Base-by-base conservation (phyloP, 2,113 vertebrate genomes). In the Emydura subglobosa region DNA sequence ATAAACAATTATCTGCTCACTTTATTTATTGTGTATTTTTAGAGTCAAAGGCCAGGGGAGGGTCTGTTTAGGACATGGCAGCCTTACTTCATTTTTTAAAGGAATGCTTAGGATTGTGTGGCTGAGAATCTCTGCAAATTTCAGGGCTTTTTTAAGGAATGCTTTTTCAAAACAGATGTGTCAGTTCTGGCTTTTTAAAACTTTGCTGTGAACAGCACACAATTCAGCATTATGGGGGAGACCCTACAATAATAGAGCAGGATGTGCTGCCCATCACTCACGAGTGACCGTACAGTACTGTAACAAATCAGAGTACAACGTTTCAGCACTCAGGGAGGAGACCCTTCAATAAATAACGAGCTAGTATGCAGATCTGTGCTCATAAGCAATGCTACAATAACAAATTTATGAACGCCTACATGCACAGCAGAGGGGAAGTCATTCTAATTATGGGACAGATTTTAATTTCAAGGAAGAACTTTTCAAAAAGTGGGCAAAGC, bases 1-100 rank as follows among this genome's bases (percentile, higher is more conserved):
- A 98, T 97, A 98, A 98, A 98, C 94, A 85, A 87, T 97, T 97
- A 96, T 94, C 95, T 96, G 97, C 97, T 97, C 97, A 98, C 96
- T 74, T 83, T 91, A 97, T 55, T 68, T 29, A 7, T 29, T 10
- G 84, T 94, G 93, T 78, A 55, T 94, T 88, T 95, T 95, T 94
- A 90, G 5, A 4, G 49, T 17, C 7, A 9, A 53, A 39, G 53
- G 29, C 72, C 29, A 51, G n/a, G 34, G 31, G 34, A 39, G 72
- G 24, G 25, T 86, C 94, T 91, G 42, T 80, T 86, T 86, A 13
- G 1, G 1, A 5, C 13, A 39, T 86, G 44, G 10, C 29, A 4
- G 5, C 5, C 17, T 82, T 61, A 5, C 1, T 72, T 11, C 21
- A 39, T 72, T 72, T 80, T 57, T 85, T 85, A 53, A 78, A 85